A percentile compares a stretch with the other conserved stretches of the same genome.
Conservation (phyloP, 2,113 vertebrate species). For the Megaceryle torquata region DNA sequence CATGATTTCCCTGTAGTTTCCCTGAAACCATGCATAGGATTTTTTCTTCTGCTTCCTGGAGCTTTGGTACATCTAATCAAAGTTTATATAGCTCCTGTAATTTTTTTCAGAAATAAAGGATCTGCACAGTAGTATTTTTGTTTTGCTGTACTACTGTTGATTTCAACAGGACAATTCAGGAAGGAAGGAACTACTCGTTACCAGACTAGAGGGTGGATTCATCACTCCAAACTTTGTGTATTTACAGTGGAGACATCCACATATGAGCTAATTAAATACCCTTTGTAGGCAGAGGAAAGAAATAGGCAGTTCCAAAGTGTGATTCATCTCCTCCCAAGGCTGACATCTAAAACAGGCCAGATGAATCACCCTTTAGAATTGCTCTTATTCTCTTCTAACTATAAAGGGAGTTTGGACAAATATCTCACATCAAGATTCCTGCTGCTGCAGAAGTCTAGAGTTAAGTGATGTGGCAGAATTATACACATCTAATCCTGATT, state of each 20-base stretch:
- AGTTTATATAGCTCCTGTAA: not conserved
- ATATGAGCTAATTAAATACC: not conserved
- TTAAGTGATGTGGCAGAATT: not conserved
- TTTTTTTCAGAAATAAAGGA: not conserved
- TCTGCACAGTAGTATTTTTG: not conserved
- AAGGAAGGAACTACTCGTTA: not conserved
- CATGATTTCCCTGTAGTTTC: not conserved
- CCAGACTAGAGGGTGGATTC: not conserved
- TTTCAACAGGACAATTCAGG: conserved; percentile 3
- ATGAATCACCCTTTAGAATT: not conserved
- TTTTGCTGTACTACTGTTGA: not conserved
- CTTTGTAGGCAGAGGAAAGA: not conserved
- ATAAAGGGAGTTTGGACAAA: not conserved
- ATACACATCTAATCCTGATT: not conserved
- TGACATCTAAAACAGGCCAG: not conserved
- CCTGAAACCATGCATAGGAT: not conserved
- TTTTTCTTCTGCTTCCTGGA: not conserved
- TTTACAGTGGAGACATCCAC: not conserved
- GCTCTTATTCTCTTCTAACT: not conserved
- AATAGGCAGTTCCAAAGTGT: not conserved
- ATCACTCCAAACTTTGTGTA: not conserved
- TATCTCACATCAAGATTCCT: not conserved
- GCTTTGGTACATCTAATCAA: not conserved
- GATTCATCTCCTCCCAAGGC: conserved; percentile 21
- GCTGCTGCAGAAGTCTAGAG: not conserved